phyloP scores from a whole-genome alignment of 2,888 invertebrate species.

The Pyrrhia umbra region DNA sequence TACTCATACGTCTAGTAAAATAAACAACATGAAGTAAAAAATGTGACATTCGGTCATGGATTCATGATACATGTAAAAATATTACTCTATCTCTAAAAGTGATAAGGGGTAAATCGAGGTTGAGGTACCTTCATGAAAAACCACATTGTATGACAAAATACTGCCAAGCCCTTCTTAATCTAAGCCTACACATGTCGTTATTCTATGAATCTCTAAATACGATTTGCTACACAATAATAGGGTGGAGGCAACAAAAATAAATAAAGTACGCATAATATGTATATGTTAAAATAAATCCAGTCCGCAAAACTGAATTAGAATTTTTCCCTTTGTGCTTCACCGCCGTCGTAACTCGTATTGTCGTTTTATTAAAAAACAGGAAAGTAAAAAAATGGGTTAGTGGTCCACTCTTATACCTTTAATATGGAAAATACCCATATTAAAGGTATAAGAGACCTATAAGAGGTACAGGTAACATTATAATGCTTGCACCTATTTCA shows the following conservation, averaged over 20 bases:
- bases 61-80: no score
- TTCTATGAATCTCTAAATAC: conserved; percentile 63
- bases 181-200: conserved; percentile 8
- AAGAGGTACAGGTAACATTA: conserved; percentile 5
- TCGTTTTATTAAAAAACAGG: conserved; percentile 79
- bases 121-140: background rate
- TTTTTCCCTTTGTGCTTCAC: conserved; percentile 75
- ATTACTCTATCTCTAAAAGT: no score
- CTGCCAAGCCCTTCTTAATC: background rate
- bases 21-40: no score
- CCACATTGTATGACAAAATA: background rate
- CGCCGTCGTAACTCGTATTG: conserved; percentile 74
- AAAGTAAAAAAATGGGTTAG: conserved; percentile 73
- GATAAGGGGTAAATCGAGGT: no score
- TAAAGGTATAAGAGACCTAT: conserved; percentile 6
- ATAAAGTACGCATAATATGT: conserved; percentile 60
- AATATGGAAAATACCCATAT: no score
- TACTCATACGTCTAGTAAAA: no score
- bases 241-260: conserved; percentile 61
- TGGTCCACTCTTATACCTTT: conserved; percentile 37
- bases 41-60: no score
- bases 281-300: conserved; percentile 72
- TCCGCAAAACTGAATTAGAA: conserved; percentile 75
- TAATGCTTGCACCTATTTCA: no score
- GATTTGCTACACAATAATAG: conserved; percentile 52